Base-by-base conservation (phyloP, 2,888 invertebrate genomes). In the Metacarcinus magister region DNA sequence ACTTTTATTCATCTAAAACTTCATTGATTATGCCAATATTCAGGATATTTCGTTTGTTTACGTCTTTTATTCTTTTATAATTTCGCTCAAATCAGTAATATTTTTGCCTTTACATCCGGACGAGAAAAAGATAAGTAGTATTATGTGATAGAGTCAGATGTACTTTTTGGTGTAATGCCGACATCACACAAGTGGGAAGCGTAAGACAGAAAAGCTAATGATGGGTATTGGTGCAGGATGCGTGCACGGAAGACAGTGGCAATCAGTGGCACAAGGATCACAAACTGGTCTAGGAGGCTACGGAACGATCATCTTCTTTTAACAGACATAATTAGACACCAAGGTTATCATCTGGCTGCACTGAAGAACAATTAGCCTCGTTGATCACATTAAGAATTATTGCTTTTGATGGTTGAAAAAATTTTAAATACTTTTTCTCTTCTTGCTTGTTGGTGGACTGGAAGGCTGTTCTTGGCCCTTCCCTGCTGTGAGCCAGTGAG, bases 261-360 rank as follows among this genome's bases (percentile, higher is more conserved):
- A 54, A 89, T 54, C 46, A 54, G 89, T 23, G 46, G 28, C 32
- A 89, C 54, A 43, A 16, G 32, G 54, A 87, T 94, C 89, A 89
- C 94, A 94, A 94, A 94, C 39, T 90, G 32, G n/a, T 28, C 39
- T 89, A 89, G 32, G 54, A 54, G 89, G 94, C 48, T 94, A 54
- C 94, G 32, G 89, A 90, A 54, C 54, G 94, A 94, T 94, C 94
- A 89, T 54, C 89, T 87, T 87, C 94, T 94, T 87, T 94, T 94
- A 94, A 39, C 89, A 54, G 94, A 48, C 89, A 54, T 94, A 90
- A 94, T 89, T 94, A 54, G 94, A 32, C 89, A 3, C 39, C 32
- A 94, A 39, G 89, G 48, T 94, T 94, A 54, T 90, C 94, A 94
- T 94, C 89, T 39, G 89, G 16, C 94, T 23, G 89, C 32, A 54